Evolutionary conservation across 2,113 vertebrate genomes (phyloP), one percentile per base, ranked within the genome.

Genomic region (Columba janthina): DNA sequence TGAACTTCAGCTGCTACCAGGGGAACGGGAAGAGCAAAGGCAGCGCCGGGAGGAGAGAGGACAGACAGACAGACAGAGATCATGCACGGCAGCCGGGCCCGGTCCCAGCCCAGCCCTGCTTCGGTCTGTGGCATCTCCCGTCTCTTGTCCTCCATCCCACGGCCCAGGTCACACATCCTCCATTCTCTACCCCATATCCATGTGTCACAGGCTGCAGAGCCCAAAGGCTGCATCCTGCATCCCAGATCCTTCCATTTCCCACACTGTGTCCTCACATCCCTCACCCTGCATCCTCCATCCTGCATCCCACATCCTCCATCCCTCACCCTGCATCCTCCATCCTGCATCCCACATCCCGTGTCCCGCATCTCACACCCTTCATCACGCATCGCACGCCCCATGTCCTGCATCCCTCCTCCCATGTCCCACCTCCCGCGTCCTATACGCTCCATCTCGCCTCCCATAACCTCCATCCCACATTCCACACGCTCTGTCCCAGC

Each of bases 1-100:
- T 99, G 98, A 99, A 99, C 98, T 99, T 99, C 98, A 99, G 98
- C 98, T 99, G 99, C 99, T 99, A 98, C 97, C 98, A 84, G 96
- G 66, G 97, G 95, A 97, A 96, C 93, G 48, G 94, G 86, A 51
- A 72, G 66, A 90, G 93, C 96, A 94, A 42, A 67, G 80, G 94
- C 66, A 3, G 67, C 0, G 42, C 84, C 86, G 5, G 89, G 14
- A 85, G 88, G 66, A 36, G 94, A 96, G 92, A 95, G 93, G 96
- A 97, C 79, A 64, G 90, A 90, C 36, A 53, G 77, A 81, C 65
- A 67, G 91, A 88, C 56, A 78, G 60, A 95, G 96, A 97, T 97
- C 97, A 97, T 93, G 97, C 97, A 97, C 82, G 94, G 95, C 94
- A 65, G 88, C 88, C 73, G 0, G 2, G 69, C 58, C 42, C 58